Evolutionary conservation across 2,797 vertebrate genomes (phyloP), one percentile per base, ranked within the genome.

Genomic region (Pipistrellus pipistrellus): DNA sequence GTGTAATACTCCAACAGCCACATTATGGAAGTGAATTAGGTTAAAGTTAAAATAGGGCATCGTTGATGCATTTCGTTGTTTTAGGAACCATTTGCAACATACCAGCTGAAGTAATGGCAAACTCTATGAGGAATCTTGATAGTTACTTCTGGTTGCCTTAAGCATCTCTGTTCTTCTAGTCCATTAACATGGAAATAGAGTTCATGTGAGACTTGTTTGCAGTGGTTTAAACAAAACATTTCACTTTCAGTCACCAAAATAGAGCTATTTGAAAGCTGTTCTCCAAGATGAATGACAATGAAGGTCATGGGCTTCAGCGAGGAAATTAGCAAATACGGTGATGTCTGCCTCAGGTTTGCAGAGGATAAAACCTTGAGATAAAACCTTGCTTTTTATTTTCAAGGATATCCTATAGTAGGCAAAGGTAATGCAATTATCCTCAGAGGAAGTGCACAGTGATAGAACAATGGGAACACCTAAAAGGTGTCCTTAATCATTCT

Each of bases 401-500:
- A 75, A 97, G 81, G 97, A 82, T 78, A 97, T 41, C 2, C 9
- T 80, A 35, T n/a, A 87, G 30, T 32, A 85, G 72, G 20, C 25
- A 96, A 75, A 97, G 92, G 6, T 93, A 92, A 97, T 75, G 27
- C 21, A 90, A 95, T 97, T 90, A 93, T 94, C 88, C 76, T 69
- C 77, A 90, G 96, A 96, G 84, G 90, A 97, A 92, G 86, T 44
- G 95, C 3, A 88, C 73, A 83, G 81, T 55, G 53, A 80, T n/a
- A 91, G 91, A 97, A 57, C 35, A 97, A 76, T 35, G 95, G 84
- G 66, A 97, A 90, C 41, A 80, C 88, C 96, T 95, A 72, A 25
- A 96, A 97, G 72, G 92, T 95, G 97, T 96, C 97, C 87, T 95
- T 97, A 94, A 35, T 44, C 85, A 97, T 78, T 97, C 90, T 95